Evolutionary conservation across 2,113 vertebrate genomes (phyloP).

Genomic region (Microtus ochrogaster): DNA sequence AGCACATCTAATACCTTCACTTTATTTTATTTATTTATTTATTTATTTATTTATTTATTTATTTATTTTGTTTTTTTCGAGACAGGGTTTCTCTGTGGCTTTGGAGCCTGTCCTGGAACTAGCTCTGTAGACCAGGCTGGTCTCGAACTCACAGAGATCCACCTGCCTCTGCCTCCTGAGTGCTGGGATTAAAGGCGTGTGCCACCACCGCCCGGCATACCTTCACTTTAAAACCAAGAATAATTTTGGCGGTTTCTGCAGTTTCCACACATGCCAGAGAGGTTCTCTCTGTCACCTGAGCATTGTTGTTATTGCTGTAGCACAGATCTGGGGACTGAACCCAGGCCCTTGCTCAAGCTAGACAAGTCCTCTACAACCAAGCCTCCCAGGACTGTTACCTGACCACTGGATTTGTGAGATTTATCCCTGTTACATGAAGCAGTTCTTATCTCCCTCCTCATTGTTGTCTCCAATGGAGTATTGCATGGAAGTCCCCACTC

Average conservation of each 20-base stretch:
- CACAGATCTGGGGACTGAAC: not conserved
- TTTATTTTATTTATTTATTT: too few species aligned
- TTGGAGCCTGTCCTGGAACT: too few species aligned
- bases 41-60: too few species aligned
- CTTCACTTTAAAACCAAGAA: too few species aligned
- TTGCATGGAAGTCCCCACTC: not conserved
- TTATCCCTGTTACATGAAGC: not conserved
- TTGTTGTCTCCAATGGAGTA: not conserved
- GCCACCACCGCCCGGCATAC: too few species aligned
- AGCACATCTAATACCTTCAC: too few species aligned
- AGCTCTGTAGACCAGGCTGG: too few species aligned
- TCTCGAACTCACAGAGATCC: too few species aligned
- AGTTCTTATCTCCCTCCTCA: not conserved
- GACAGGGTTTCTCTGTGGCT: too few species aligned
- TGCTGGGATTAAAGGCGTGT: too few species aligned
- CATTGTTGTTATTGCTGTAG: accelerated
- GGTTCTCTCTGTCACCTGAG: not conserved
- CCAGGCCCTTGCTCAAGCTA: not conserved
- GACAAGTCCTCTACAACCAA: not conserved
- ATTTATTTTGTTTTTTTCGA: too few species aligned
- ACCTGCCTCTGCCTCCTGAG: too few species aligned
- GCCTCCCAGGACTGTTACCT: not conserved
- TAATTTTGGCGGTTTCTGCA: not conserved
- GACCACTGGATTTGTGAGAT: not conserved
- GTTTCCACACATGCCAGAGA: not conserved